Conservation (phyloP, 2,888 invertebrate species). For the Nipponacmea schrenckii region DNA sequence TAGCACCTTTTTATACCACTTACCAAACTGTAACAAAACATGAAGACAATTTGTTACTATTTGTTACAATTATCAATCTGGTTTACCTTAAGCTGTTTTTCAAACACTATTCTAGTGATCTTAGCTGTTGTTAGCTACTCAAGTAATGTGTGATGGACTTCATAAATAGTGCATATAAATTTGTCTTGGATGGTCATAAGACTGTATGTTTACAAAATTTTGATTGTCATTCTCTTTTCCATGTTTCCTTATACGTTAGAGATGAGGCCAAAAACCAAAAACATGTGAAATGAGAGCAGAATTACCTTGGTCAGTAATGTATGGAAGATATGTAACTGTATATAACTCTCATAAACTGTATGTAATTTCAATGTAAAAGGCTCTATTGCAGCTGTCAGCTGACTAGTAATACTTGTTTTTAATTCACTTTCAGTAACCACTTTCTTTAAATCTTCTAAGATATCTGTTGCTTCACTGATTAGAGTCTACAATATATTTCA, state of each 20-base stretch:
- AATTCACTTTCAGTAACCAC: conserved; percentile 24
- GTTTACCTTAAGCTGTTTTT: background rate
- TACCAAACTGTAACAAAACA: conserved; percentile 27
- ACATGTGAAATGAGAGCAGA: background rate
- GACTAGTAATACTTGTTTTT: conserved; percentile 37
- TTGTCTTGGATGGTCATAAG: too few species aligned
- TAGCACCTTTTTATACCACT: conserved; percentile 44
- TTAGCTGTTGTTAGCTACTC: too few species aligned
- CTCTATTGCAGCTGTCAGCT: conserved; percentile 45
- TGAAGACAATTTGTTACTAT: background rate
- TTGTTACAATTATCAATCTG: background rate
- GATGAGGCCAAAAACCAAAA: background rate
- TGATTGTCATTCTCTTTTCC: background rate
- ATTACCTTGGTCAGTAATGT: conserved; percentile 50
- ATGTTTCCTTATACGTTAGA: background rate
- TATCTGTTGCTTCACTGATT: conserved; percentile 46
- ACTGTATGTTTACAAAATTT: too few species aligned
- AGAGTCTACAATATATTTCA: conserved; percentile 37
- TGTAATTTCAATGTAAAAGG: conserved; percentile 50
- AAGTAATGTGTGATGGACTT: too few species aligned
- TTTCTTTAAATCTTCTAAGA: conserved; percentile 43
- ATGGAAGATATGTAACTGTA: conserved; percentile 48
- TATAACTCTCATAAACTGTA: conserved; percentile 46
- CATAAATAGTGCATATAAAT: too few species aligned
- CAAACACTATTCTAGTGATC: too few species aligned